phyloP scores from a whole-genome alignment of 53 echinoderm and acorn worm species.

The Henricia sp. region DNA sequence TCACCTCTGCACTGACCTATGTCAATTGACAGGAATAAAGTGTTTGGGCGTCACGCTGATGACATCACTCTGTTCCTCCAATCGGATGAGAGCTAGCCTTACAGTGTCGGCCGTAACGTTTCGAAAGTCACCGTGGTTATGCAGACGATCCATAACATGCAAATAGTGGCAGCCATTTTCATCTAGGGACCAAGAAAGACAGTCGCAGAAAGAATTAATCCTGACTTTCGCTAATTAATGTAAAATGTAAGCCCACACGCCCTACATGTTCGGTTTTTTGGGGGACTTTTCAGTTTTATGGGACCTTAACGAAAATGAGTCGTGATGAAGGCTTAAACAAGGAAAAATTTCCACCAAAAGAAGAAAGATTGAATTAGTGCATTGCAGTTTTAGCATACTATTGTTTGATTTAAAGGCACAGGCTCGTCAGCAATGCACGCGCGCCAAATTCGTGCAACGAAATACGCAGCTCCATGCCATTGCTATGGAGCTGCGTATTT shows the following conservation, averaged over 20 bases:
- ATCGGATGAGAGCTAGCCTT: constrained; percentile 54
- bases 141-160: constrained; percentile 76
- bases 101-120: constrained; percentile 60
- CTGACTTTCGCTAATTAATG: no score
- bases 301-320: no score
- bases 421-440: no score
- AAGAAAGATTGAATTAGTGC: no score
- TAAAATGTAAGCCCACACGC: background rate
- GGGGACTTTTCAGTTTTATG: background rate
- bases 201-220: no score
- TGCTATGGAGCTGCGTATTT: no score
- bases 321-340: no score
- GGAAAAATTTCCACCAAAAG: no score
- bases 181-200: constrained; percentile 44
- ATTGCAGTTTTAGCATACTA: no score
- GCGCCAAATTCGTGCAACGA: no score
- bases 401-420: no score
- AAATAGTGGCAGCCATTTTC: constrained; percentile 85
- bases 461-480: no score
- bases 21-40: constrained; percentile 73
- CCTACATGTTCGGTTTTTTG: background rate
- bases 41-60: constrained; percentile 79
- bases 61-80: constrained; percentile 75
- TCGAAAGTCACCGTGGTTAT: constrained; percentile 42
- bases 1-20: background rate